Conservation (phyloP, 2,888 invertebrate genomes). For the Gryllus longicercus region DNA sequence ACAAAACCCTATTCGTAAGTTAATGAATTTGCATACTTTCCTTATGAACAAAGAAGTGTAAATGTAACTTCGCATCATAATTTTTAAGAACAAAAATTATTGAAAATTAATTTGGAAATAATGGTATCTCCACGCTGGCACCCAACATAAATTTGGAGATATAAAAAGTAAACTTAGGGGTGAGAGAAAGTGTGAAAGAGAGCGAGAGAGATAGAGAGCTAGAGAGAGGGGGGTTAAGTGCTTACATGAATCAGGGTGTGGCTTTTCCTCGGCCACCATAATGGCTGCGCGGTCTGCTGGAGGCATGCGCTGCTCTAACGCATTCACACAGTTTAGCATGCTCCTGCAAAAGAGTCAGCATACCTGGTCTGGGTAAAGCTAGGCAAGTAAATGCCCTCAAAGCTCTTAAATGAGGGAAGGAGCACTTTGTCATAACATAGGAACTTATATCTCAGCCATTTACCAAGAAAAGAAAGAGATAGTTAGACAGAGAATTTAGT, state of each 20-base stretch:
- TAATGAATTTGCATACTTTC: no score
- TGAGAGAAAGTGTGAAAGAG: neutral
- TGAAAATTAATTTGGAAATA: neutral
- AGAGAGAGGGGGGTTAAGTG: slow-evolving; percentile 46
- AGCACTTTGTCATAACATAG: slow-evolving; percentile 20
- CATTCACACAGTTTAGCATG: slow-evolving; percentile 94
- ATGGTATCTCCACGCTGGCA: slow-evolving; percentile 25
- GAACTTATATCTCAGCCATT: neutral
- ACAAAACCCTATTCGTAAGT: no score
- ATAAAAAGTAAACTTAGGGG: slow-evolving; percentile 22
- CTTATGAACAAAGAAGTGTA: no score
- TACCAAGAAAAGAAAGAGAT: slow-evolving; percentile 18
- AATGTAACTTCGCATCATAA: no score
- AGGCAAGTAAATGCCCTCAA: slow-evolving; percentile 44
- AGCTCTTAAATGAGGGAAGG: slow-evolving; percentile 25
- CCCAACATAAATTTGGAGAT: slow-evolving; percentile 25
- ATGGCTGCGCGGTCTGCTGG: slow-evolving; percentile 74
- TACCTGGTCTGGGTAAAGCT: slow-evolving; percentile 51
- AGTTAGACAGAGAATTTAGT: slow-evolving; percentile 20
- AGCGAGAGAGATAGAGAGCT: slow-evolving; percentile 39
- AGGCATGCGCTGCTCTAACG: slow-evolving; percentile 84
- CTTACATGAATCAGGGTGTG: slow-evolving; percentile 79
- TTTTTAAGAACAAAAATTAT: no score
- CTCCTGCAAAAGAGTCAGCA: slow-evolving; percentile 69
- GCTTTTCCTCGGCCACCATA: slow-evolving; percentile 72